Evolutionary conservation across 2,888 invertebrate genomes (phyloP).

Genomic region (Serripes groenlandicus): DNA sequence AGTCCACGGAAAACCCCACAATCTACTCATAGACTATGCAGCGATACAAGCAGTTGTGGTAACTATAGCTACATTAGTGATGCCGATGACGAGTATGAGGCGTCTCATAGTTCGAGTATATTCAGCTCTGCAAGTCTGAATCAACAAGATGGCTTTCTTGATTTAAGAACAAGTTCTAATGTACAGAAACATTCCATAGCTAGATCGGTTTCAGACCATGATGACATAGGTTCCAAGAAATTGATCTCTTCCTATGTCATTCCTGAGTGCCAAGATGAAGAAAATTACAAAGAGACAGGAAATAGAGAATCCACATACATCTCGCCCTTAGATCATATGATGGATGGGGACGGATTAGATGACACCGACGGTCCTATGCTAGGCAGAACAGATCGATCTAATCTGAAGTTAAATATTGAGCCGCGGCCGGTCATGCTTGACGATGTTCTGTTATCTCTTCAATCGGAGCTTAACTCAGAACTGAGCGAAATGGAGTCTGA

Average conservation of each 20-base stretch:
- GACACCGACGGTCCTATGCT: conserved; percentile 4
- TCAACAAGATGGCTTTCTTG: conserved; percentile 44
- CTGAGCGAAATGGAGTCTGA: conserved; percentile 72
- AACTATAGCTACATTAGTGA: conserved; percentile 71
- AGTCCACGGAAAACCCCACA: conserved; percentile 47
- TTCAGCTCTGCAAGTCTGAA: conserved; percentile 54
- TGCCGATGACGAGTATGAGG: conserved; percentile 78
- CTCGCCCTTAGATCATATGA: no score
- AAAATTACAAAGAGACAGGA: background rate
- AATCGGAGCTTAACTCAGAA: conserved; percentile 71
- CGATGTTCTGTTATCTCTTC: conserved; percentile 64
- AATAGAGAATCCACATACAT: background rate
- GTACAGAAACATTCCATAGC: background rate
- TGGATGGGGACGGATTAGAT: conserved; percentile 1
- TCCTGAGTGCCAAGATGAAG: conserved; percentile 15
- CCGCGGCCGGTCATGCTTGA: conserved; percentile 47
- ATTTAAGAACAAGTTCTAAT: conserved; percentile 43
- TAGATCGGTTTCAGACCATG: conserved; percentile 4
- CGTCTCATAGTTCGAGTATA: conserved; percentile 69
- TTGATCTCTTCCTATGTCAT: background rate
- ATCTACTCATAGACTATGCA: conserved; percentile 35
- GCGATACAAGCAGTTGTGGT: conserved; percentile 66
- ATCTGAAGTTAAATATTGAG: conserved; percentile 66
- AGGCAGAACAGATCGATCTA: conserved; percentile 60
- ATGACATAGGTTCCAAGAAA: background rate